phyloP scores from a whole-genome alignment of 2,888 invertebrate genomes.

The Prosapia bicincta region DNA sequence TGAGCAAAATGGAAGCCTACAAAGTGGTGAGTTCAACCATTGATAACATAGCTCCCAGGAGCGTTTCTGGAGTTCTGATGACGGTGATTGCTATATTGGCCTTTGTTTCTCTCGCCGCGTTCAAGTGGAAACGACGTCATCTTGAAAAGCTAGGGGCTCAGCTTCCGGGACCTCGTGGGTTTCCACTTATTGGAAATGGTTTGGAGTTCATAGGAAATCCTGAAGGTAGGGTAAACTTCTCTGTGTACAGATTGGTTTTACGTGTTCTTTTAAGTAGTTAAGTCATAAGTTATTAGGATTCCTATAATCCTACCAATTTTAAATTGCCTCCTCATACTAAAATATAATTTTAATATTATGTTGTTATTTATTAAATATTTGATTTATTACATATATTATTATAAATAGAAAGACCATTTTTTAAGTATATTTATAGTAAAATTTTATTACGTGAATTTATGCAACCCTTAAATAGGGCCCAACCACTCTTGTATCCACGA shows the following conservation, averaged over 20 bases:
- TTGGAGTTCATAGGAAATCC: slow-evolving; percentile 34
- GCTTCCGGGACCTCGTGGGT: slow-evolving; percentile 34
- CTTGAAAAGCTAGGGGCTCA: slow-evolving; percentile 32
- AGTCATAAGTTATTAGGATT: background rate
- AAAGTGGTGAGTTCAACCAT: background rate
- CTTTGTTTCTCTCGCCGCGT: slow-evolving; percentile 7
- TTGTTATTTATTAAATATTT: too few species aligned
- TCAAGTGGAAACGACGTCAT: slow-evolving; percentile 34
- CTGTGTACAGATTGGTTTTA: too few species aligned
- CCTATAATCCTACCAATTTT: background rate
- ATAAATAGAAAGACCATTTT: too few species aligned
- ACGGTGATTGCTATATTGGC: background rate
- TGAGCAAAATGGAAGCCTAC: slow-evolving; percentile 7
- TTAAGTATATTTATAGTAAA: too few species aligned
- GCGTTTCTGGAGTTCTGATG: slow-evolving; percentile 10
- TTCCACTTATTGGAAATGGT: slow-evolving; percentile 35
- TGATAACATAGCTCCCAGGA: background rate
- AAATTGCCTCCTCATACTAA: too few species aligned
- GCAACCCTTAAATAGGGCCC: too few species aligned
- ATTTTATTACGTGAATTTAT: too few species aligned
- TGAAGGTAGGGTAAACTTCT: slow-evolving; percentile 32
- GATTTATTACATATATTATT: too few species aligned
- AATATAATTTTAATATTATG: too few species aligned
- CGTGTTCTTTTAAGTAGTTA: too few species aligned
- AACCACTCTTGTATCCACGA: too few species aligned